Percentiles rank a stretch among this genome's conserved stretches.
Evolutionary conservation across 2,113 vertebrate species (phyloP).

Genomic region (Eleginops maclovinus): DNA sequence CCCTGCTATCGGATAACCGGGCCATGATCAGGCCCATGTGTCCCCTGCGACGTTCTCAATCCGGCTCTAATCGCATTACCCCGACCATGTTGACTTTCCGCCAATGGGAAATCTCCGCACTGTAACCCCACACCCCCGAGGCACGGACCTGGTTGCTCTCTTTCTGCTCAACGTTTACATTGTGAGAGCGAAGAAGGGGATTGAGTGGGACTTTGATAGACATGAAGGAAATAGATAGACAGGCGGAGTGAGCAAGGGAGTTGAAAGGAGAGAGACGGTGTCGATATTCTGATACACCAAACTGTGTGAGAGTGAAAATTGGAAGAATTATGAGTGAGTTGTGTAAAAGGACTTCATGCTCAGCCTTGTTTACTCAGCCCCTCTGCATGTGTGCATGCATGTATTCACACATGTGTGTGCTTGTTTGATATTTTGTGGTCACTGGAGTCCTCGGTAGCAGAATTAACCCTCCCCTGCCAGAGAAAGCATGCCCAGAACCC

Average conservation of each 20-base stretch:
- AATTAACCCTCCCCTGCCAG: slow-evolving; percentile 72
- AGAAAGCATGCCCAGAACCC: slow-evolving; percentile 77
- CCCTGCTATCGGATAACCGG: slow-evolving; percentile 82
- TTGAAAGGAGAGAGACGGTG: slow-evolving; percentile 64
- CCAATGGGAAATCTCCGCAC: slow-evolving; percentile 84
- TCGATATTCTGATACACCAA: slow-evolving; percentile 57
- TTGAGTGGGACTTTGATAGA: slow-evolving; percentile 74
- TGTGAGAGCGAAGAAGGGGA: slow-evolving; percentile 52
- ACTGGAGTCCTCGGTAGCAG: slow-evolving; percentile 62
- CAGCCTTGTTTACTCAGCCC: slow-evolving; percentile 14
- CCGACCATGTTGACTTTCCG: slow-evolving; percentile 83
- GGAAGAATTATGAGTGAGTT: slow-evolving; percentile 35
- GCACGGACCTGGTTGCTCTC: slow-evolving; percentile 68
- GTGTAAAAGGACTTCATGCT: slow-evolving; percentile 49
- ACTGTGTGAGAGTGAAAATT: slow-evolving; percentile 32
- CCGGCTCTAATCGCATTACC: slow-evolving; percentile 85
- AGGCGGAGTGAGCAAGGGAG: slow-evolving; percentile 41
- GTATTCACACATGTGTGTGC: slow-evolving; percentile 14
- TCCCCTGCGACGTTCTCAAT: slow-evolving; percentile 79
- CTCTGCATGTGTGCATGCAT: slow-evolving; percentile 20
- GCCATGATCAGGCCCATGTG: slow-evolving; percentile 86
- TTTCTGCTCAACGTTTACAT: slow-evolving; percentile 65
- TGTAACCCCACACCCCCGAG: slow-evolving; percentile 84
- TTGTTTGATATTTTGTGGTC: slow-evolving; percentile 63
- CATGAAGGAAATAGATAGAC: slow-evolving; percentile 68